Percentiles rank a stretch among this genome's conserved stretches.
phyloP scores from a whole-genome alignment of 2,888 invertebrate genomes.

The Ypsolopha scabrella region DNA sequence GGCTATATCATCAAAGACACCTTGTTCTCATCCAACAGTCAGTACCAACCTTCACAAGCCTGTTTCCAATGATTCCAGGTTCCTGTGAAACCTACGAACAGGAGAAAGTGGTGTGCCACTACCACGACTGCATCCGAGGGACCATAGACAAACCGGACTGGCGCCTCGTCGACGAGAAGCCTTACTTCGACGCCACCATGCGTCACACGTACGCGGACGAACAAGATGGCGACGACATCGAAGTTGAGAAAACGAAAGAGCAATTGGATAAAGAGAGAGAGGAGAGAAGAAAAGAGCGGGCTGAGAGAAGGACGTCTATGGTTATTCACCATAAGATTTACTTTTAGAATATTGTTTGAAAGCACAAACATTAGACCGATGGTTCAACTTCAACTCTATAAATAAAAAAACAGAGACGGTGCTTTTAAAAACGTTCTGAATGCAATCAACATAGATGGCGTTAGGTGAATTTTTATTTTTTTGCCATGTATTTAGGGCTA shows the following conservation, averaged over 20 bases:
- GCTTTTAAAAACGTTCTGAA: too few species aligned
- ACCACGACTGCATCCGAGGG: constrained; percentile 69
- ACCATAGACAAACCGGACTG: constrained; percentile 53
- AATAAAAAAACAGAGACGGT: too few species aligned
- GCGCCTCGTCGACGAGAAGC: constrained; percentile 50
- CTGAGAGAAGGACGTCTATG: constrained; percentile 47
- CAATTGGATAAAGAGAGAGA: constrained; percentile 11
- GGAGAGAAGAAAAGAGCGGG: constrained; percentile 16
- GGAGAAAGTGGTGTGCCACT: constrained; percentile 69
- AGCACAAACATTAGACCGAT: too few species aligned
- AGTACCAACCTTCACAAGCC: too few species aligned
- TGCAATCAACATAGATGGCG: too few species aligned
- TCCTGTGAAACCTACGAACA: constrained; percentile 74
- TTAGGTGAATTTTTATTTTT: too few species aligned
- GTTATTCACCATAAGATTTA: constrained; percentile 62
- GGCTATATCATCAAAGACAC: too few species aligned
- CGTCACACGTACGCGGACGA: constrained; percentile 35
- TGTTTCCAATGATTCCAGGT: constrained; percentile 28
- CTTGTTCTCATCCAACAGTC: too few species aligned
- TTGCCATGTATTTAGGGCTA: too few species aligned
- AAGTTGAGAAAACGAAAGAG: constrained; percentile 11
- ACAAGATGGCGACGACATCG: constrained; percentile 7
- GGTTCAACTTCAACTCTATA: too few species aligned
- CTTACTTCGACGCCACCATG: constrained; percentile 54
- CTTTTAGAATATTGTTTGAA: constrained; percentile 44